Evolutionary conservation across 2,797 vertebrate species (phyloP).

Genomic region (Botia kubotai): DNA sequence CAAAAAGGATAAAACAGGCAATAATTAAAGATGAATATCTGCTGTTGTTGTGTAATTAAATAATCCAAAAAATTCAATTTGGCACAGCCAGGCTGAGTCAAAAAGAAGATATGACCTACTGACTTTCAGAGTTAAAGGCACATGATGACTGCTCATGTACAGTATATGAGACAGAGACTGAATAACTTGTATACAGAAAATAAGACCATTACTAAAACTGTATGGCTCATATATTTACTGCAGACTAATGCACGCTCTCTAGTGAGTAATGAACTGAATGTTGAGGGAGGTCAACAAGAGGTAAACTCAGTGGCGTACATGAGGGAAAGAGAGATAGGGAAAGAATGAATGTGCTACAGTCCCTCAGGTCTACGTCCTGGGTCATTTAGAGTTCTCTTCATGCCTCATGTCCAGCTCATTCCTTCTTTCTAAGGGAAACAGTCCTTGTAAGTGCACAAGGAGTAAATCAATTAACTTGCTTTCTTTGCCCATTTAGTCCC

Average conservation of each 20-base stretch:
- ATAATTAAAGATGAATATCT: conserved; percentile 22
- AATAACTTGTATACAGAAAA: conserved; percentile 13
- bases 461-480: conserved; percentile 78
- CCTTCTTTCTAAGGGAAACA: conserved; percentile 46
- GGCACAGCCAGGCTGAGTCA: conserved; percentile 28
- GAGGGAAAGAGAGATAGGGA: conserved; percentile 51
- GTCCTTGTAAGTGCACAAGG: conserved; percentile 68
- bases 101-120: conserved; percentile 61
- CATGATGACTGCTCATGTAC: conserved; percentile 28
- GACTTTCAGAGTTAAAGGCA: conserved; percentile 58
- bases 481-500: conserved; percentile 48
- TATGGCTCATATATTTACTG: conserved; percentile 55
- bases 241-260: conserved; percentile 32
- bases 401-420: conserved; percentile 25
- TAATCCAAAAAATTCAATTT: conserved; percentile 24
- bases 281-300: conserved; percentile 73
- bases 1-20: conserved; percentile 2
- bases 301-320: conserved; percentile 70
- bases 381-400: conserved; percentile 24
- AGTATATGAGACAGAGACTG: conserved; percentile 5
- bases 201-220: conserved; percentile 38
- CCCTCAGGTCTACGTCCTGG: conserved; percentile 44
- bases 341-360: conserved; percentile 21
- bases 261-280: conserved; percentile 66
- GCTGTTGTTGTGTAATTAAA: conserved; percentile 11